phyloP scores from a whole-genome alignment of 1,140 invertebrate species.

The Neomicropteryx cornuta region DNA sequence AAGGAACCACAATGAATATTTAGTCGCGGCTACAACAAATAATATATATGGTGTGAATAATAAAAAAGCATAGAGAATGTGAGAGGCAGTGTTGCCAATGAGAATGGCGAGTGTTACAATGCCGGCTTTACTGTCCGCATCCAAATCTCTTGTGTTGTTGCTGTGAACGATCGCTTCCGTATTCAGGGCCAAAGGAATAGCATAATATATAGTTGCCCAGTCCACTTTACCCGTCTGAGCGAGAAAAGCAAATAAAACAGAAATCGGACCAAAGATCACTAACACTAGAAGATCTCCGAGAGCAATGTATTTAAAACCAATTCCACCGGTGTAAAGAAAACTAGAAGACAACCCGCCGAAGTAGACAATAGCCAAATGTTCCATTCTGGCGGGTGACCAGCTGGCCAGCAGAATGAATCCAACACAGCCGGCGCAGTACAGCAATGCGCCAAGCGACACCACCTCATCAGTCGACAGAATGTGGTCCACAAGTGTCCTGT shows the following conservation, averaged over 20 bases:
- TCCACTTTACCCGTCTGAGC: conserved; percentile 79
- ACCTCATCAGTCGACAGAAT: conserved; percentile 78
- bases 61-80: conserved; percentile 82
- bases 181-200: conserved; percentile 85
- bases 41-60: conserved; percentile 86
- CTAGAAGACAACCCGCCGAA: conserved; percentile 95
- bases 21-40: conserved; percentile 71
- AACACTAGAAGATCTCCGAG: conserved; percentile 84
- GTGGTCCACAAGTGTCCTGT: conserved; percentile 85
- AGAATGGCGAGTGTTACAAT: conserved; percentile 89
- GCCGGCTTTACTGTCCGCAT: conserved; percentile 72
- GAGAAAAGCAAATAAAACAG: conserved; percentile 89
- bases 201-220: conserved; percentile 83
- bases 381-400: conserved; percentile 82
- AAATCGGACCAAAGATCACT: conserved; percentile 88
- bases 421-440: conserved; percentile 80
- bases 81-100: conserved; percentile 83
- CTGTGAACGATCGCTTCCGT: conserved; percentile 92
- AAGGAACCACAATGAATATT: conserved; percentile 79
- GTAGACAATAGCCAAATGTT: conserved; percentile 86
- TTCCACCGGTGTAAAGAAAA: conserved; percentile 87
- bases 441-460: conserved; percentile 72
- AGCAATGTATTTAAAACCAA: conserved; percentile 88
- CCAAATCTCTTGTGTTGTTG: conserved; percentile 87
- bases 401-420: conserved; percentile 73